These are phyloP conservation scores for Muschampia plurimacula DNA, from an alignment of 2,888 invertebrate genomes.

Conservation along the genomic window DNA sequence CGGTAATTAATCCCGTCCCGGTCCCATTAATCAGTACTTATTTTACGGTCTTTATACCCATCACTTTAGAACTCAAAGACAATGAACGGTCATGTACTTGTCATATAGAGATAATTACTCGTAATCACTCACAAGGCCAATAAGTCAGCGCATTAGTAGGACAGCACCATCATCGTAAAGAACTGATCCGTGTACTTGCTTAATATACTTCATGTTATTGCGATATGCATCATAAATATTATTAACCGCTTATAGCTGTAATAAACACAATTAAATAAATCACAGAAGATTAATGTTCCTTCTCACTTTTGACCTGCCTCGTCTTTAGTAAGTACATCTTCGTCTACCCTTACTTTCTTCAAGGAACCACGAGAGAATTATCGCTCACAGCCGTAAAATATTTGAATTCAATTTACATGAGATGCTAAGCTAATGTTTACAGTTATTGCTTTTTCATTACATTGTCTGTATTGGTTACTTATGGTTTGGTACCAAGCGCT, in stretches of 20 bases:
- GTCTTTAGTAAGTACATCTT: slow-evolving; percentile 44
- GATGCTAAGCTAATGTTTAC: slow-evolving; percentile 15
- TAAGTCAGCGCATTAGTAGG: slow-evolving; percentile 55
- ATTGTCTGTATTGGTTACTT: slow-evolving; percentile 5
- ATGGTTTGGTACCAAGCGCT: background rate
- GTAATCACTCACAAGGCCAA: slow-evolving; percentile 68
- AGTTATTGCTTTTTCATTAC: slow-evolving; percentile 28
- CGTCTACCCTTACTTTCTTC: slow-evolving; percentile 48
- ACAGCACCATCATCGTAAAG: slow-evolving; percentile 40
- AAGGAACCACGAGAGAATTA: slow-evolving; percentile 29
- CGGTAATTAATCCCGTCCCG: too few species aligned
- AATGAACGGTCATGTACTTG: background rate
- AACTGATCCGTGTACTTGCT: slow-evolving; percentile 41
- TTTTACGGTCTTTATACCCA: background rate
- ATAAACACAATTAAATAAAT: slow-evolving; percentile 51
- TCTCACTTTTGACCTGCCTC: slow-evolving; percentile 51
- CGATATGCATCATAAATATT: slow-evolving; percentile 46
- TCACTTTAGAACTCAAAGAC: background rate
- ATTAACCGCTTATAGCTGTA: slow-evolving; percentile 46
- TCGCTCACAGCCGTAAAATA: slow-evolving; percentile 21
- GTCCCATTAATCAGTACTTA: background rate
- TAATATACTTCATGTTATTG: slow-evolving; percentile 44
- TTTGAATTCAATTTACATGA: slow-evolving; percentile 26
- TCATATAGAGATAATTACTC: slow-evolving; percentile 55
- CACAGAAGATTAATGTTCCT: slow-evolving; percentile 48